Percentiles rank a stretch among this genome's conserved stretches.
Conservation (phyloP, 92 coral and sea anemone species). For the Porites cylindrica region DNA sequence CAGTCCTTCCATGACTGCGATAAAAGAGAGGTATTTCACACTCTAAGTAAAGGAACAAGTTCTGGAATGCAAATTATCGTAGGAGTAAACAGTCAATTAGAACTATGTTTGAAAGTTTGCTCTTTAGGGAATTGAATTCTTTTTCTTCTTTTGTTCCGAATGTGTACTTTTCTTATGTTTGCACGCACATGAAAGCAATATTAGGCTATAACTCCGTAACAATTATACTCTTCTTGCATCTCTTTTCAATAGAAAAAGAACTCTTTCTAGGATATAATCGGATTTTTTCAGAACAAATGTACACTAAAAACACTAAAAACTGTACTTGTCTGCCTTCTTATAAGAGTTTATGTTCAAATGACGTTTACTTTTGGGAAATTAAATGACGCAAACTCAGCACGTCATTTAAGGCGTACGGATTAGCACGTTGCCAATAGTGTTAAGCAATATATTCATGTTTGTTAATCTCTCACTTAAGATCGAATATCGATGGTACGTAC, state of each 20-base stretch:
- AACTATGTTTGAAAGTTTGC: neutral
- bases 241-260: neutral
- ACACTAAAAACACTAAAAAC: no score
- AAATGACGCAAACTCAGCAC: neutral
- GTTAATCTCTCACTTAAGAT: neutral
- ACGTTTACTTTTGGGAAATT: neutral
- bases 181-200: neutral
- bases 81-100: slow-evolving; percentile 10
- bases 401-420: neutral
- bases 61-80: slow-evolving; percentile 3
- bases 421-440: neutral
- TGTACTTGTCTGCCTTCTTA: no score
- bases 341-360: no score
- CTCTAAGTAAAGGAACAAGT: neutral
- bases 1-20: neutral
- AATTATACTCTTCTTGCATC: neutral
- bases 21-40: neutral
- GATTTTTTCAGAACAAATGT: no score
- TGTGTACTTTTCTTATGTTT: neutral
- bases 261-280: neutral
- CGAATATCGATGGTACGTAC: no score
- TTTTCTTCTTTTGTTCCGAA: neutral
- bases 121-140: neutral
- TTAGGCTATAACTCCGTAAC: neutral
- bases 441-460: neutral